Evolutionary conservation across 2,888 invertebrate species (phyloP).

Genomic region (Ceratothoa steindachneri): DNA sequence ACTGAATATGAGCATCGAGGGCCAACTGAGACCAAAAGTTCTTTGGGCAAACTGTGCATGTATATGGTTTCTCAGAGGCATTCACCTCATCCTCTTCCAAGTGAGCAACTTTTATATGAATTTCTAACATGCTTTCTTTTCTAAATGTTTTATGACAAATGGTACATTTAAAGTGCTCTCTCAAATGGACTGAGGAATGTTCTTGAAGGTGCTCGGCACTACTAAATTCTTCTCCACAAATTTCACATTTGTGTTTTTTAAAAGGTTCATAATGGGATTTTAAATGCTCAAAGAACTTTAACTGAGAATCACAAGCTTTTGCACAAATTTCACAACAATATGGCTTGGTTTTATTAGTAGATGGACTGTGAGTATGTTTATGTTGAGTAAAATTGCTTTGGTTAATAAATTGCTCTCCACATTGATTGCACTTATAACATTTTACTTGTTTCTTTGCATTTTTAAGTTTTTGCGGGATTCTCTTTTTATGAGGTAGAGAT

Average conservation of each 20-base stretch:
- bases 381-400: conserved; percentile 51
- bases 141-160: conserved; percentile 45
- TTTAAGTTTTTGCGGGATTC: conserved; percentile 72
- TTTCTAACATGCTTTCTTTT: conserved; percentile 39
- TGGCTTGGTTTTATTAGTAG: conserved; percentile 50
- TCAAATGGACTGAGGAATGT: conserved; percentile 37
- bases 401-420: conserved; percentile 55
- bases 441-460: conserved; percentile 52
- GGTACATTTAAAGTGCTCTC: conserved; percentile 43
- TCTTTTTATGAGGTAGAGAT: conserved; percentile 78
- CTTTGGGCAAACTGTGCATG: conserved; percentile 39
- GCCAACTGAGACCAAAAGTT: conserved; percentile 39
- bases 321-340: conserved; percentile 75
- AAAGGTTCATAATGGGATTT: conserved; percentile 73
- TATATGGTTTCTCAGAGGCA: conserved; percentile 27
- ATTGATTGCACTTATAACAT: conserved; percentile 55
- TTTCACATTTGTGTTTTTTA: conserved; percentile 50
- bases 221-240: conserved; percentile 51
- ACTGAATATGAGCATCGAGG: conserved; percentile 32
- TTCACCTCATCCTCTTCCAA: conserved; percentile 16
- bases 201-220: conserved; percentile 34
- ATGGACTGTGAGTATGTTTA: conserved; percentile 48
- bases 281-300: conserved; percentile 79
- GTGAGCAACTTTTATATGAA: conserved; percentile 41
- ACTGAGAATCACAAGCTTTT: conserved; percentile 69